Conservation (phyloP, 2,797 vertebrate genomes). For the Falco cherrug region DNA sequence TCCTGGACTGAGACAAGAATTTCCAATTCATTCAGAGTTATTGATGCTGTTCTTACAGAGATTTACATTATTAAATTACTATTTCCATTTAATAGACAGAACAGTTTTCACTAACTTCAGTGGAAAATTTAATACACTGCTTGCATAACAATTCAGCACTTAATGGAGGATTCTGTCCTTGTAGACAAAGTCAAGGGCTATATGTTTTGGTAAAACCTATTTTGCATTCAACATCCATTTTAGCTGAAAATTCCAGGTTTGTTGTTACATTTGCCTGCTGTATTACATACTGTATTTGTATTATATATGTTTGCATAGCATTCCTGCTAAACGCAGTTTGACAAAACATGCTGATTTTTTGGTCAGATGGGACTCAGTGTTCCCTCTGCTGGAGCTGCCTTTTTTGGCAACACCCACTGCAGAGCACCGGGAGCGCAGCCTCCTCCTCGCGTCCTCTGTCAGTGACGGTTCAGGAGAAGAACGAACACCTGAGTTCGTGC, state of each 20-base stretch:
- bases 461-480: not conserved
- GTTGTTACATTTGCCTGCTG: accelerated
- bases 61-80: not conserved
- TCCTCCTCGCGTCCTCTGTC: not conserved
- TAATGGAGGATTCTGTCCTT: not conserved
- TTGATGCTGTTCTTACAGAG: not conserved
- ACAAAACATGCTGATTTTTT: not conserved
- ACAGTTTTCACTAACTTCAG: not conserved
- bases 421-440: not conserved
- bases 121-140: not conserved
- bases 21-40: not conserved
- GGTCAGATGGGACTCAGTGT: not conserved
- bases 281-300: not conserved
- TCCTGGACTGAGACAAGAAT: not conserved
- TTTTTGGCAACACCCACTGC: not conserved
- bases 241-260: not conserved
- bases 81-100: not conserved
- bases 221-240: not conserved
- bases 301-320: accelerated
- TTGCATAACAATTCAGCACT: not conserved
- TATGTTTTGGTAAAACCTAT: not conserved
- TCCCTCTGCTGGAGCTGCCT: not conserved
- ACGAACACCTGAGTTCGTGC: not conserved
- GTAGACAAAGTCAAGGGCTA: not conserved
- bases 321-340: not conserved